phyloP scores from a whole-genome alignment of 2,888 invertebrate genomes.

The Dolomedes plantarius region DNA sequence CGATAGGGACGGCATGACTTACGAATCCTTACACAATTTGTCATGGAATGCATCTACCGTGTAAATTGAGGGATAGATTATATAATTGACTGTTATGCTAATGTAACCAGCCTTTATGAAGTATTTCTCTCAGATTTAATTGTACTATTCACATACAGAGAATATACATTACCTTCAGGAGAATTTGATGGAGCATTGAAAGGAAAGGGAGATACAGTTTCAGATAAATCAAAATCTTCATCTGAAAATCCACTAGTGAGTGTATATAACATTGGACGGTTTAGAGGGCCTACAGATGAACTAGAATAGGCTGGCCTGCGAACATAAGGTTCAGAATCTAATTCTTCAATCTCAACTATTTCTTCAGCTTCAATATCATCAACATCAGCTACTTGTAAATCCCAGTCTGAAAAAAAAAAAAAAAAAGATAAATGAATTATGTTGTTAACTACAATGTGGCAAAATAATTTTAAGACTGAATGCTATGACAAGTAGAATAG shows the following conservation, averaged over 20 bases:
- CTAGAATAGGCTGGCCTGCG: constrained; percentile 30
- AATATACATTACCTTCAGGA: constrained; percentile 62
- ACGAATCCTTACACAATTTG: no score
- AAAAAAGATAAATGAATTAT: no score
- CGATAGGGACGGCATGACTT: no score
- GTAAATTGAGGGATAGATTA: no score
- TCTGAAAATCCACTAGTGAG: constrained; percentile 55
- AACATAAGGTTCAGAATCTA: constrained; percentile 72
- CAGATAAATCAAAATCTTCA: constrained; percentile 48
- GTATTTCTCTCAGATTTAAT: no score
- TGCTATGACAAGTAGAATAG: no score
- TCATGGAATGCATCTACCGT: no score
- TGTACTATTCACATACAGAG: no score
- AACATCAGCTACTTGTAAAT: constrained; percentile 75
- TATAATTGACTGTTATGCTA: no score
- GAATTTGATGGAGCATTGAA: constrained; percentile 51
- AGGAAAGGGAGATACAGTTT: neutral
- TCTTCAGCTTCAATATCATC: constrained; percentile 75
- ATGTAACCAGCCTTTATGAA: no score
- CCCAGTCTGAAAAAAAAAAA: constrained; percentile 78
- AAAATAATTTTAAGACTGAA: no score
- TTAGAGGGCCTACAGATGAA: constrained; percentile 42
- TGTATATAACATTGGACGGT: constrained; percentile 39
- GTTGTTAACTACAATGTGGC: no score
- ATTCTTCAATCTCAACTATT: constrained; percentile 73